Evolutionary conservation across 2,888 invertebrate genomes (phyloP).

Genomic region (Apamea sordens): DNA sequence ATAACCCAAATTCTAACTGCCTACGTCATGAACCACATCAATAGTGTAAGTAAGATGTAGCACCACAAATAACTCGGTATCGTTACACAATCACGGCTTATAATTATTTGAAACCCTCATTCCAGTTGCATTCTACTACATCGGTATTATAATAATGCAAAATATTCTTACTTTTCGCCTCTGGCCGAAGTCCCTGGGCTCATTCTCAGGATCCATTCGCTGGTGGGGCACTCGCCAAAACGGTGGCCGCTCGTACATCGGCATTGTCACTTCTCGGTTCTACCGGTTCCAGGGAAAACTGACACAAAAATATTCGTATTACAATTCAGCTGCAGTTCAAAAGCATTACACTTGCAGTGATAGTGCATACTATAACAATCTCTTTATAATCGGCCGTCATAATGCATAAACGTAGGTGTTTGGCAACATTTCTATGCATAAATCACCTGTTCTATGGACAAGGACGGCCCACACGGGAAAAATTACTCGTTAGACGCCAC

Average conservation of each 20-base stretch:
- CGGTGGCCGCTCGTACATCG: slow-evolving; percentile 91
- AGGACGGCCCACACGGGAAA: slow-evolving; percentile 69
- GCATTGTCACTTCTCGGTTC: slow-evolving; percentile 79
- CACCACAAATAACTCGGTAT: slow-evolving; percentile 34
- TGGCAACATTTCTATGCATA: slow-evolving; percentile 77
- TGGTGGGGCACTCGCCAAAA: slow-evolving; percentile 91
- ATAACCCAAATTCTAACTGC: slow-evolving; percentile 15
- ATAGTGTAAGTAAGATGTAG: slow-evolving; percentile 12
- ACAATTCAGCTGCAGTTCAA: slow-evolving; percentile 40
- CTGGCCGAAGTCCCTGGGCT: slow-evolving; percentile 78
- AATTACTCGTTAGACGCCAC: slow-evolving; percentile 67
- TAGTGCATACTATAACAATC: slow-evolving; percentile 59
- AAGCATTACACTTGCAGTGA: slow-evolving; percentile 48
- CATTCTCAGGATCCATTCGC: slow-evolving; percentile 85
- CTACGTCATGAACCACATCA: slow-evolving; percentile 37
- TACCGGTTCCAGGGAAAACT: slow-evolving; percentile 65
- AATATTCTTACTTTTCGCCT: slow-evolving; percentile 73
- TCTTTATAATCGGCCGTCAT: slow-evolving; percentile 56
- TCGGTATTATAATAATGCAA: slow-evolving; percentile 18
- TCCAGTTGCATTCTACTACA: not conserved
- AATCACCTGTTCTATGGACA: slow-evolving; percentile 79
- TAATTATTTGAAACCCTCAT: slow-evolving; percentile 12
- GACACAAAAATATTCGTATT: slow-evolving; percentile 65
- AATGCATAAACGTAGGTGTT: slow-evolving; percentile 76
- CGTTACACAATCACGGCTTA: slow-evolving; percentile 34